Percentiles rank a stretch among this genome's conserved stretches.
These are phyloP conservation scores for Oasisia sp. DNA, from an alignment of 2,888 invertebrate species.

Conservation along the genomic window DNA sequence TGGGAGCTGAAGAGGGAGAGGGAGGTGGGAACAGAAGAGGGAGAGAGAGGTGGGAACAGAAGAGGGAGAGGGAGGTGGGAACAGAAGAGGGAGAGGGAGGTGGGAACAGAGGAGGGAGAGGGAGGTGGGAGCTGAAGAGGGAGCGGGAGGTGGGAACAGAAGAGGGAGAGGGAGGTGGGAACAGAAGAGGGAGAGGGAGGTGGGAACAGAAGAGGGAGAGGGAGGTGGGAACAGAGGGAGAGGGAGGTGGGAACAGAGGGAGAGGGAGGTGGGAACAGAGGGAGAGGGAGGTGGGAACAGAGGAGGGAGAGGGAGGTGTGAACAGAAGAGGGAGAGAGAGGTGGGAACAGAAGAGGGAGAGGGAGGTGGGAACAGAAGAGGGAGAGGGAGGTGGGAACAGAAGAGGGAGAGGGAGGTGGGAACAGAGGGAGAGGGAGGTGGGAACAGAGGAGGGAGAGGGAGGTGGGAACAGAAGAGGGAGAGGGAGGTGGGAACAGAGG, in stretches of 20 bases:
- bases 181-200: background rate
- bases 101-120: background rate
- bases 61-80: background rate
- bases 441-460: background rate
- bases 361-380: too few species aligned
- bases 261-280: constrained; percentile 56
- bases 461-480: background rate
- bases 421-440: background rate
- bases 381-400: too few species aligned
- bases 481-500: too few species aligned
- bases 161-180: background rate
- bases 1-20: too few species aligned
- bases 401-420: too few species aligned
- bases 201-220: background rate
- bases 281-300: constrained; percentile 53
- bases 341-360: background rate
- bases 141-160: background rate
- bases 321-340: background rate
- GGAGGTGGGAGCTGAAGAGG: background rate
- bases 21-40: background rate
- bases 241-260: background rate
- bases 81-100: too few species aligned
- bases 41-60: background rate
- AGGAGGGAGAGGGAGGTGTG: constrained; percentile 57
- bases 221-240: background rate